These are phyloP conservation scores for Edolisoma coerulescens DNA, from an alignment of 2,113 vertebrate genomes.

Conservation along the genomic window DNA sequence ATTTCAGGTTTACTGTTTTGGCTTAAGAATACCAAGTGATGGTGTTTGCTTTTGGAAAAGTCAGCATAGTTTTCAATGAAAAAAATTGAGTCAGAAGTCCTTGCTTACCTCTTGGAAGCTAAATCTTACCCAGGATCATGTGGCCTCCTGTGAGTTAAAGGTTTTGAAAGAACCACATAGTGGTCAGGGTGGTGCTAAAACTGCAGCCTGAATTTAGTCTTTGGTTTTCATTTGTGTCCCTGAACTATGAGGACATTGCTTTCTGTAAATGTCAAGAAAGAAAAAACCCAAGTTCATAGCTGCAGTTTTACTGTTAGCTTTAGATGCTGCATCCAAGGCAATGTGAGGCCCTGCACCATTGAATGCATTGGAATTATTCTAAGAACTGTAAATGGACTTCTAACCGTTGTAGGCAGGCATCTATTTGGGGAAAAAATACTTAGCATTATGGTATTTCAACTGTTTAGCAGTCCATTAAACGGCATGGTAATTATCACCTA, in stretches of 20 bases:
- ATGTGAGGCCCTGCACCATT: not conserved
- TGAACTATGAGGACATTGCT: not conserved
- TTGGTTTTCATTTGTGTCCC: not conserved
- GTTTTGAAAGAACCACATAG: slow-evolving; percentile 4
- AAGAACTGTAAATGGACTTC: not conserved
- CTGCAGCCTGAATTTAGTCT: not conserved
- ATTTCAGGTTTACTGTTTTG: slow-evolving; percentile 2
- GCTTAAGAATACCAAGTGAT: not conserved
- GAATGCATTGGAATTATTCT: not conserved
- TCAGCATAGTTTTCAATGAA: slow-evolving; percentile 22
- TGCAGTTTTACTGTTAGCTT: not conserved
- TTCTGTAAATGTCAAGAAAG: not conserved
- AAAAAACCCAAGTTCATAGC: not conserved
- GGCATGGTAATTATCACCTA: not conserved
- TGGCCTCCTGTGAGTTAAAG: not conserved
- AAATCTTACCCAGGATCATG: not conserved
- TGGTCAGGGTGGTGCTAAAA: slow-evolving; percentile 6
- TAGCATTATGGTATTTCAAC: not conserved
- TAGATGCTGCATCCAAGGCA: not conserved
- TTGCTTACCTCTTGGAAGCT: not conserved
- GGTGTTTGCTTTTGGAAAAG: slow-evolving; percentile 24
- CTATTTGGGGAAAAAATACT: not conserved
- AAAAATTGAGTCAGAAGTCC: slow-evolving; percentile 33
- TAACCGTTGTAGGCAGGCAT: not conserved
- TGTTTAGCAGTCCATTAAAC: not conserved